Evolutionary conservation across 2,888 invertebrate genomes (phyloP).

Genomic region (Agrilus mali): DNA sequence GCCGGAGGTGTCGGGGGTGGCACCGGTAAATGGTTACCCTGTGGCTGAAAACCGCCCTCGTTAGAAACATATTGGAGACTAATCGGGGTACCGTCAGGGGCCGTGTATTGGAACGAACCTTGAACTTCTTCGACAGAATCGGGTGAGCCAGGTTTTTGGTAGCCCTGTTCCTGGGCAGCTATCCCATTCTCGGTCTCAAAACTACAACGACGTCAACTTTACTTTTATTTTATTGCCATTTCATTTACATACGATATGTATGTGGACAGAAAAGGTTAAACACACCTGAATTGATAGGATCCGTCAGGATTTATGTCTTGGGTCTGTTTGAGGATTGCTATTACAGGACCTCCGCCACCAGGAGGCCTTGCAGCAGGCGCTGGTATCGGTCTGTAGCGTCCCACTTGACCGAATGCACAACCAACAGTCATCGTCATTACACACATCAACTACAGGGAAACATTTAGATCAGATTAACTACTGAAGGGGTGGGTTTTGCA

Average conservation of each 20-base stretch:
- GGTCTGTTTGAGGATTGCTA: slow-evolving; percentile 24
- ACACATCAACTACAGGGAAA: too few species aligned
- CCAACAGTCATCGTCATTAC: too few species aligned
- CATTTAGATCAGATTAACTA: too few species aligned
- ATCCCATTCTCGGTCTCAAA: slow-evolving; percentile 52
- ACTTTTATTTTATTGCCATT: background rate
- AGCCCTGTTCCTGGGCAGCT: slow-evolving; percentile 43
- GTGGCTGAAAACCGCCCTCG: slow-evolving; percentile 55
- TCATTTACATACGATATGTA: too few species aligned
- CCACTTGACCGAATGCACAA: background rate
- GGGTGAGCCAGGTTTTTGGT: slow-evolving; percentile 37
- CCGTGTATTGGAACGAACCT: slow-evolving; percentile 42
- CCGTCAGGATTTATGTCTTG: slow-evolving; percentile 41
- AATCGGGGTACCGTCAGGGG: slow-evolving; percentile 50
- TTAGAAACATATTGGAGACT: slow-evolving; percentile 50
- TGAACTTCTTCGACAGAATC: slow-evolving; percentile 36
- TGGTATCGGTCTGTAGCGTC: slow-evolving; percentile 13
- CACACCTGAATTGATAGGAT: slow-evolving; percentile 37
- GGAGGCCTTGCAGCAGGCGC: slow-evolving; percentile 13
- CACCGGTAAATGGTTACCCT: slow-evolving; percentile 37
- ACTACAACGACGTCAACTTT: slow-evolving; percentile 26
- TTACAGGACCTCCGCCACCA: slow-evolving; percentile 23
- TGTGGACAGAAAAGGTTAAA: too few species aligned
- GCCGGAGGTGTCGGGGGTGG: slow-evolving; percentile 56
- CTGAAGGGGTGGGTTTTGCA: too few species aligned